Percentiles rank a stretch among this genome's conserved stretches.
Conservation (phyloP, 2,797 vertebrate species). For the Todus mexicanus region DNA sequence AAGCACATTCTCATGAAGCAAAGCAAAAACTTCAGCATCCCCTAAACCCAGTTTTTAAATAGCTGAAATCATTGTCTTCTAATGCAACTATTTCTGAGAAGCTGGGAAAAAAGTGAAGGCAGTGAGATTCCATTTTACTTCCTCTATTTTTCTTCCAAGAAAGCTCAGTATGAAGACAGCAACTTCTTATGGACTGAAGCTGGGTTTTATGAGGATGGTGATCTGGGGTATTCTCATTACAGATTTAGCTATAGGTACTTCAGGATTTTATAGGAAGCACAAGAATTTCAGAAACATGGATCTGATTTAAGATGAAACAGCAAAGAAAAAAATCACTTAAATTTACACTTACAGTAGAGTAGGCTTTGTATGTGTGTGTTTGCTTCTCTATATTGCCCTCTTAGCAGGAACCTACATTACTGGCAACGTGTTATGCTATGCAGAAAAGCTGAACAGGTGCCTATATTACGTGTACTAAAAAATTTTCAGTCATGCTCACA, state of each 20-base stretch:
- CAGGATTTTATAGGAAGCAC: not conserved
- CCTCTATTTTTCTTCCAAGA: not conserved
- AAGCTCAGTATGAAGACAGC: not conserved
- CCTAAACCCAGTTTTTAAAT: not conserved
- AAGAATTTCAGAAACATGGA: not conserved
- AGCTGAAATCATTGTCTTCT: not conserved
- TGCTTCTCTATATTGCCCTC: not conserved
- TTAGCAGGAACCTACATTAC: not conserved
- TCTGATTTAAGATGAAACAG: not conserved
- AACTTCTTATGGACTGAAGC: not conserved
- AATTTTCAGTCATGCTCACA: not conserved
- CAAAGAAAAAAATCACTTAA: not conserved
- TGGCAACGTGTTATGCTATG: not conserved
- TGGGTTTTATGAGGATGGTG: not conserved
- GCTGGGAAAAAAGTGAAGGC: not conserved
- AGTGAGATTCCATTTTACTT: not conserved
- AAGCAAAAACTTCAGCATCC: not conserved
- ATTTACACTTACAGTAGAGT: not conserved
- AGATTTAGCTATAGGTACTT: not conserved
- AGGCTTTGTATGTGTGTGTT: accelerated
- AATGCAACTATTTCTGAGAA: not conserved
- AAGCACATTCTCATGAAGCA: not conserved
- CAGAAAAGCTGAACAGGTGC: not conserved
- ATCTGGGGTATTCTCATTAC: not conserved
- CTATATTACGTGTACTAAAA: not conserved